A percentile compares a stretch with the other conserved stretches of the same genome.
Conservation (phyloP, 2,113 vertebrate genomes). For the Hemibagrus wyckioides region DNA sequence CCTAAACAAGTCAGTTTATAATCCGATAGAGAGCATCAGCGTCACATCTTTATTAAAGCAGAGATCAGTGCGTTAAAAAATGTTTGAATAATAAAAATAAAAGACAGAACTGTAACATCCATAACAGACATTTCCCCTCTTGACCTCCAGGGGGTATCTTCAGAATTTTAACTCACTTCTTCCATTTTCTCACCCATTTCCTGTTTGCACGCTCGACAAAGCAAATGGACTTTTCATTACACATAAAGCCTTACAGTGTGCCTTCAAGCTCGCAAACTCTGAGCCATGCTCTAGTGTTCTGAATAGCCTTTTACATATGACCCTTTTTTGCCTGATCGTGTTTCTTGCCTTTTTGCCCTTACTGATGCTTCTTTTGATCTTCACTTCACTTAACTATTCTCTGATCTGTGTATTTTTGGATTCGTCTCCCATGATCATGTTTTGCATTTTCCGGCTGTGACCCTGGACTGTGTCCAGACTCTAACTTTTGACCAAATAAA, state of each 20-base stretch:
- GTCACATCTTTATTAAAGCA: not conserved
- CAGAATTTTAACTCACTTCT: not conserved
- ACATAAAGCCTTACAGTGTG: not conserved
- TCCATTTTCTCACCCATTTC: not conserved
- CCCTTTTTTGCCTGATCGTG: not conserved
- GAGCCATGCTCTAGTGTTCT: not conserved
- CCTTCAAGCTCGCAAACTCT: not conserved
- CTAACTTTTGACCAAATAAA: not conserved
- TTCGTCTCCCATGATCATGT: not conserved
- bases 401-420: not conserved
- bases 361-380: not conserved
- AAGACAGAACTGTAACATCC: not conserved
- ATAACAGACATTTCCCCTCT: not conserved
- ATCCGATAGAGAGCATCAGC: not conserved
- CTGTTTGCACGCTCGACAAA: not conserved
- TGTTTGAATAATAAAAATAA: not conserved
- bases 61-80: not conserved
- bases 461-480: not conserved
- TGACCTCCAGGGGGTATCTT: not conserved
- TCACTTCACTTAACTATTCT: not conserved
- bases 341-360: not conserved
- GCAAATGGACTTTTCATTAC: not conserved
- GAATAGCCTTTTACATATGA: not conserved
- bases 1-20: not conserved
- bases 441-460: not conserved